Base-by-base conservation (phyloP, 1,140 invertebrate species). In the Papilio dardanus region DNA sequence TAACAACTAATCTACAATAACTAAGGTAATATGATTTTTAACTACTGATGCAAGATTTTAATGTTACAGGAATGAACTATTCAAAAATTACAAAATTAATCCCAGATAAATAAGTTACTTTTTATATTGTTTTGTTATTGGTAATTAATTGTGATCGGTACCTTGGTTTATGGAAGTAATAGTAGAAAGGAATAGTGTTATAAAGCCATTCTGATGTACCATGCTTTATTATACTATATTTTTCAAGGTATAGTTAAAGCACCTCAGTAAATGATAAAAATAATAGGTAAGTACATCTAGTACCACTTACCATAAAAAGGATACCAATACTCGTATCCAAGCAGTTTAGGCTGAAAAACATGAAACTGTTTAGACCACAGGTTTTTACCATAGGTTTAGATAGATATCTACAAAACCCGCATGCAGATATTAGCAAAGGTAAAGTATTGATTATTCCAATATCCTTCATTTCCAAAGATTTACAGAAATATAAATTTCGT, bases 281-380 rank as follows among this genome's bases (percentile, higher is more conserved):
- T 76, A 84, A 79, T 77, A 89, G 83, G 88, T 90, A 88, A 87
- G 91, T 91, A 93, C 90, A 79, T 71, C 50, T 75, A 74, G 89
- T 93, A 93, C 90, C 90, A 93, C 91, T 93, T 93, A 93, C 91
- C 91, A 92, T 92, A 80, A 83, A 80, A 88, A 82, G 84, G 88
- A 86, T 89, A 91, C 84, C 88, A 89, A 89, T 84, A 88, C 91
- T 90, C 89, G 90, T 91, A 89, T 90, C 91, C 83, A 84, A 93
- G 87, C 83, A 85, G 91, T 87, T 86, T 81, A 89, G 88, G 88
- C 91, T 93, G 91, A 93, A 93, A 93, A 93, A 92, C 88, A 93
- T 91, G 76, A 91, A 92, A 91, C 76, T 85, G 79, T 90, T 89
- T 91, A 88, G 86, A 90, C 89, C 86, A 81, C 76, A 83, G 78